A percentile compares a stretch with the other conserved stretches of the same genome.
Evolutionary conservation across 2,113 vertebrate species (phyloP).

Genomic region (Hyaena hyaena): DNA sequence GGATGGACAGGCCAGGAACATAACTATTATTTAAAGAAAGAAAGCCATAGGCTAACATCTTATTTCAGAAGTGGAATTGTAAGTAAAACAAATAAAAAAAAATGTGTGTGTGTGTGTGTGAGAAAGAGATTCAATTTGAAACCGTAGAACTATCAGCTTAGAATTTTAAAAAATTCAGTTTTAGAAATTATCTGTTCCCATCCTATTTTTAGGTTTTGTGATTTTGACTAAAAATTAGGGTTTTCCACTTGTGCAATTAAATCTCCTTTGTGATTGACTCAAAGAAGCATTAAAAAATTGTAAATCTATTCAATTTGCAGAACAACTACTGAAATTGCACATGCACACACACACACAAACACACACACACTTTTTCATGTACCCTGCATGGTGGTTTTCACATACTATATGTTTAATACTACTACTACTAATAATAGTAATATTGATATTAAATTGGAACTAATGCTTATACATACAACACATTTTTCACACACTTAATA

Average conservation of each 20-base stretch:
- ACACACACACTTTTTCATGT: background rate
- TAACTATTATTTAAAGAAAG: conserved; percentile 70
- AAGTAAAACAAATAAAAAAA: background rate
- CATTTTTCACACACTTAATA: background rate
- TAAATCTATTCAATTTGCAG: background rate
- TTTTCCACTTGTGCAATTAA: background rate
- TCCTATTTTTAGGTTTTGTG: background rate
- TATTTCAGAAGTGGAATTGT: conserved; percentile 24
- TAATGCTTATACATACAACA: background rate
- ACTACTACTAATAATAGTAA: background rate
- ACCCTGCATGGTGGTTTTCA: background rate
- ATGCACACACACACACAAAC: background rate
- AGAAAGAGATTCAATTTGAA: background rate
- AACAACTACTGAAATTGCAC: background rate
- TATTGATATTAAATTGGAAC: background rate
- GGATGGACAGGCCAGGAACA: conserved; percentile 69
- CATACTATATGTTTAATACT: background rate
- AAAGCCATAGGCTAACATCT: conserved; percentile 13
- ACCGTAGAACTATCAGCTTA: background rate
- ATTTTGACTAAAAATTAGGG: background rate
- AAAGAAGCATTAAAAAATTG: background rate
- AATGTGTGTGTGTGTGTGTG: background rate
- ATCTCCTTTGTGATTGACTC: background rate
- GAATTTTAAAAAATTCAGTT: background rate
- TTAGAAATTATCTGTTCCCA: background rate